These are phyloP conservation scores for Nipponacmea schrenckii DNA, from an alignment of 2,888 invertebrate species.

Conservation along the genomic window DNA sequence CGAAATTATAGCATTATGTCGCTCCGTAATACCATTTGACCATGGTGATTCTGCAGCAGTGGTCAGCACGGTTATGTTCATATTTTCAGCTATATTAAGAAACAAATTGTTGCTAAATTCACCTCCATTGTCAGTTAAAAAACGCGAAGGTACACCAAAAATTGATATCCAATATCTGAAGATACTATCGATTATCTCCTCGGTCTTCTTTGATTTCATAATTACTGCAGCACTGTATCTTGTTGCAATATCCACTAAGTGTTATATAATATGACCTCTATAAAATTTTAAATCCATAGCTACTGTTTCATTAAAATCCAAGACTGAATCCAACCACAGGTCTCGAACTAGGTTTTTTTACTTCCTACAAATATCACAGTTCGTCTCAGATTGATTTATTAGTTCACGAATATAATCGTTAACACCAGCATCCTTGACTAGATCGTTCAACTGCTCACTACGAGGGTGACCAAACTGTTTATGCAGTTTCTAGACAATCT, in stretches of 20 bases:
- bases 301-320: not conserved
- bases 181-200: not conserved
- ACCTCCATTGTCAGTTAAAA: not conserved
- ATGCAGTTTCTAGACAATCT: no score
- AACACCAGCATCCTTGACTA: no score
- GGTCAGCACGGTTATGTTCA: not conserved
- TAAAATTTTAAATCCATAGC: not conserved
- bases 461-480: no score
- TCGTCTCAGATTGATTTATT: not conserved
- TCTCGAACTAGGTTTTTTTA: not conserved
- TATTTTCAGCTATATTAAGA: not conserved
- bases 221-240: conserved; percentile 4
- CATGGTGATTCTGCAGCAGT: conserved; percentile 3
- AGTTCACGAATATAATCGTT: no score
- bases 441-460: no score
- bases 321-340: not conserved
- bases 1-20: not conserved
- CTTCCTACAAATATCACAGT: conserved; percentile 4
- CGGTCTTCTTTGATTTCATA: not conserved
- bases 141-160: not conserved
- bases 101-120: not conserved
- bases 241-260: conserved; percentile 1
- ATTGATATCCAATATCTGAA: not conserved
- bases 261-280: not conserved
- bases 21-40: not conserved